Evolutionary conservation across 2,888 invertebrate species (phyloP).

Genomic region (Drosophila merina): DNA sequence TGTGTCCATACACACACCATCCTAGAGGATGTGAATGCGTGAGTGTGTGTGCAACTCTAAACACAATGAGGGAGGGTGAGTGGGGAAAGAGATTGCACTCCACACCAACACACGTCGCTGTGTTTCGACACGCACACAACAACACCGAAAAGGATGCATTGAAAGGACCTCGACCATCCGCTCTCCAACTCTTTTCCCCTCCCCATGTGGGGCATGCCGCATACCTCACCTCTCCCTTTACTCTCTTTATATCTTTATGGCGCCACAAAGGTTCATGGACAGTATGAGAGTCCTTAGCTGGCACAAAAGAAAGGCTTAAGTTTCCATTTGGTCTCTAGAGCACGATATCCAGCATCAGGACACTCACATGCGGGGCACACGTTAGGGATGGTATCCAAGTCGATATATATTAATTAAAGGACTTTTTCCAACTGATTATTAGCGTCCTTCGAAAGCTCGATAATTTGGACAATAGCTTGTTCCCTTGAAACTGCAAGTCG

Average conservation of each 20-base stretch:
- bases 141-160: constrained; percentile 71
- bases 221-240: constrained; percentile 4
- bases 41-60: constrained; percentile 23
- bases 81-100: constrained; percentile 51
- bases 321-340: constrained; percentile 82
- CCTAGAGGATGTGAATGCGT: constrained; percentile 10
- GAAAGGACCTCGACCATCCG: constrained; percentile 63
- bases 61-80: constrained; percentile 66
- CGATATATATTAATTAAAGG: constrained; percentile 7
- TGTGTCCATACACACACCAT: constrained; percentile 54
- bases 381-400: neutral
- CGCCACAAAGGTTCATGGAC: constrained; percentile 79
- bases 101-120: constrained; percentile 30
- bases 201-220: neutral
- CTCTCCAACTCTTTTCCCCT: constrained; percentile 8
- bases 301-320: constrained; percentile 82
- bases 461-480: too few species aligned
- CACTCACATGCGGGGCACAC: constrained; percentile 23
- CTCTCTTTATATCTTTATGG: constrained; percentile 28
- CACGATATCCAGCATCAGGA: constrained; percentile 75
- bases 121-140: constrained; percentile 47
- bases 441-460: neutral
- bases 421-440: neutral
- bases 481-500: too few species aligned
- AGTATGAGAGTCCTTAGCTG: constrained; percentile 77